phyloP scores from a whole-genome alignment of 2,113 vertebrate species.

The Craseonycteris thonglongyai region DNA sequence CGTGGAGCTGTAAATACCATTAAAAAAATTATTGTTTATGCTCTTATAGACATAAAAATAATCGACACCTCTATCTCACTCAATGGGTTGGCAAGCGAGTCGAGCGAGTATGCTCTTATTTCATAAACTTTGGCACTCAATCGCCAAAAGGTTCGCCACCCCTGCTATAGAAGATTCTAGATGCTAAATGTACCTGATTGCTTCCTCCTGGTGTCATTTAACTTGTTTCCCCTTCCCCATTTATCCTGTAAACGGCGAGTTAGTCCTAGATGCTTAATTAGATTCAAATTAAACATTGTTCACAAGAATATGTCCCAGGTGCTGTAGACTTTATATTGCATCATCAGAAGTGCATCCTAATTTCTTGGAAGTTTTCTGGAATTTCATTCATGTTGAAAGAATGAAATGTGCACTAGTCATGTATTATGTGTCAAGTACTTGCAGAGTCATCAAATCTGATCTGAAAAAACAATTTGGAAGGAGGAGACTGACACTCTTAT shows the following conservation, averaged over 20 bases:
- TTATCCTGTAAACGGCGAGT: background rate
- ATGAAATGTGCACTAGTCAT: background rate
- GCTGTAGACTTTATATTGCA: background rate
- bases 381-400: constrained; percentile 6
- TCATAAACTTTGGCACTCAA: no score
- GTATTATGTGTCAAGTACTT: background rate
- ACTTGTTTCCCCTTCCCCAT: background rate
- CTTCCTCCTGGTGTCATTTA: background rate
- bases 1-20: no score
- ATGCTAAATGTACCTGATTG: background rate
- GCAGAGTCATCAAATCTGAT: background rate
- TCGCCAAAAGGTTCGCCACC: no score
- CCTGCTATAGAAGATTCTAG: background rate
- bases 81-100: no score
- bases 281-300: background rate
- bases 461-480: background rate
- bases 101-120: no score
- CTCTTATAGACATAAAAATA: no score
- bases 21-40: no score
- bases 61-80: no score
- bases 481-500: background rate
- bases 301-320: background rate
- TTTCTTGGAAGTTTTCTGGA: constrained; percentile 8
- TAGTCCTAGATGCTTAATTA: background rate
- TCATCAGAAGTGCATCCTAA: background rate